A percentile compares a stretch with the other conserved stretches of the same genome.
Conservation (phyloP, 2,888 invertebrate genomes). For the Ophion slaviceki region DNA sequence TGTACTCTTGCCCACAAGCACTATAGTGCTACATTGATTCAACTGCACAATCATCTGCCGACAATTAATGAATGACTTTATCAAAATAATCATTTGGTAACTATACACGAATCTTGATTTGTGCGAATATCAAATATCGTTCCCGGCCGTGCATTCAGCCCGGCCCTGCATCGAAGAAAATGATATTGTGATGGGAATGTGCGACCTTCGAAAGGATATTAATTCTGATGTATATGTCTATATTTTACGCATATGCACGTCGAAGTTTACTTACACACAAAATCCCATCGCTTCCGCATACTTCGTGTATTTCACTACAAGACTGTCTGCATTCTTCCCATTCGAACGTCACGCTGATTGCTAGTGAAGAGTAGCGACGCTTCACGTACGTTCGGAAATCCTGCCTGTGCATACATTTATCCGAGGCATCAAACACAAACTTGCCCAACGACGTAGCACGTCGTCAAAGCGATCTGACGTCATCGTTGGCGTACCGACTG, state of each 20-base stretch:
- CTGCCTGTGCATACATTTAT: conserved; percentile 23
- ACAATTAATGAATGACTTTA: too few species aligned
- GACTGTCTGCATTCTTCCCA: background rate
- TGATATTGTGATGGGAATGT: too few species aligned
- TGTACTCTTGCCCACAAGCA: too few species aligned
- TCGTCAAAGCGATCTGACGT: background rate
- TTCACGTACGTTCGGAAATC: conserved; percentile 14
- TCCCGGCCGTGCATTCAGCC: too few species aligned
- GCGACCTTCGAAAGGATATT: too few species aligned
- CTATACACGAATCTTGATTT: too few species aligned
- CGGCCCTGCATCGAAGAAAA: too few species aligned
- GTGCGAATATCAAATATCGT: too few species aligned
- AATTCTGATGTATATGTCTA: background rate
- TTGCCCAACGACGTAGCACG: background rate
- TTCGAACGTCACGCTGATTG: background rate
- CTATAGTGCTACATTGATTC: too few species aligned
- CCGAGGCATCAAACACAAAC: background rate
- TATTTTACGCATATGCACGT: conserved; percentile 20
- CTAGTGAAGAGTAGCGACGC: background rate
- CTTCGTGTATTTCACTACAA: background rate
- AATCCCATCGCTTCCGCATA: background rate
- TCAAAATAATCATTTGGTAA: too few species aligned
- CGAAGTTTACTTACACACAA: conserved; percentile 31
- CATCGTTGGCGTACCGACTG: background rate
- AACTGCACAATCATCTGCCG: too few species aligned